Evolutionary conservation across 2,888 invertebrate genomes (phyloP), one percentile per base, ranked within the genome.

Genomic region (Lottia gigantea): DNA sequence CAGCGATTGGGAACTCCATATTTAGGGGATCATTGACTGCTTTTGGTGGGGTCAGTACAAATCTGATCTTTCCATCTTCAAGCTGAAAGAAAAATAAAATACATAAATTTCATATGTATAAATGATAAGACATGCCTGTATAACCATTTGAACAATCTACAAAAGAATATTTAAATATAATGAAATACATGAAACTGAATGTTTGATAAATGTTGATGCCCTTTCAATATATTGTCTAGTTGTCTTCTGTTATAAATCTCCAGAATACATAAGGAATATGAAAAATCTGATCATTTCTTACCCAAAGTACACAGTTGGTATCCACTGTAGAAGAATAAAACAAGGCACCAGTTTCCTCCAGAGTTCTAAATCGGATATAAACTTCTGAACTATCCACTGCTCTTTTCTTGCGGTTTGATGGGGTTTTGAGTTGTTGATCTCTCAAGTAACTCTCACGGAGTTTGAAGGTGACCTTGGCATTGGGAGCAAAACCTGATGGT

Each of bases 271-370:
- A n/a, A n/a, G n/a, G n/a, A n/a, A n/a, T n/a, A n/a, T n/a, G n/a
- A n/a, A n/a, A n/a, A n/a, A n/a, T n/a, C n/a, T n/a, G n/a, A n/a
- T n/a, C n/a, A n/a, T n/a, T n/a, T 80, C 83, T 77, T 78, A 85
- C 85, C 74, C 79, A 78, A 6, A 85, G 67, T 19, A 82, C 80
- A 77, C 96, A 95, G 84, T 93, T 95, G 87, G 95, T 94, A 85
- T 94, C 94, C 83, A 95, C 94, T 49, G 95, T 95, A 0, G 94
- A 94, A 1, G 95, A 93, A 86, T 94, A 95, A 79, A 97, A 91
- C n/a, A 98, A 89, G 46, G 96, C 90, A 1, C 96, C 97, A 82
- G 94, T 92, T 62, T 91, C 90, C 84, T 92, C 92, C 23, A 93
- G 91, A 0, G 97, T 96, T 80, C 94, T 91, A 87, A 97, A 95